phyloP scores from a whole-genome alignment of 2,113 vertebrate genomes.

The Bothrops jararaca region DNA sequence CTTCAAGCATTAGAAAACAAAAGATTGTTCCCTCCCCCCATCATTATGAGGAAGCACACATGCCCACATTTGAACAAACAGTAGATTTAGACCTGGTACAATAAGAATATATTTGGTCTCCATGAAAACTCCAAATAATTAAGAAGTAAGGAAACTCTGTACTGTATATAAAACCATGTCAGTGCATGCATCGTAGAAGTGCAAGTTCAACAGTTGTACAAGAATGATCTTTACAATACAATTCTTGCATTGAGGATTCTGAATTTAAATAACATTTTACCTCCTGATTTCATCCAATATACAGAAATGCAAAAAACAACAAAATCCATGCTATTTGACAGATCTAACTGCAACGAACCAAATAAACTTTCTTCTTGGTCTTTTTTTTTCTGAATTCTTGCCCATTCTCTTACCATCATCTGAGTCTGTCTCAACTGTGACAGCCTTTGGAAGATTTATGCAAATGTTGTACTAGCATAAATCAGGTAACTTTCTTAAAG shows the following conservation, averaged over 20 bases:
- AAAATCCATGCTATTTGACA: not conserved
- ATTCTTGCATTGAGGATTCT: not conserved
- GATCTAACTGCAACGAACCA: not conserved
- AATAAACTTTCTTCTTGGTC: not conserved
- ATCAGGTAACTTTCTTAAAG: not conserved
- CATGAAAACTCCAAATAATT: not conserved
- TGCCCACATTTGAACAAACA: not conserved
- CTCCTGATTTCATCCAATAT: not conserved
- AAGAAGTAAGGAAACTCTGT: not conserved
- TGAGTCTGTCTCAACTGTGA: not conserved
- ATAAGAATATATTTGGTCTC: not conserved
- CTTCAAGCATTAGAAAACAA: not conserved
- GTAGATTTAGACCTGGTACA: not conserved
- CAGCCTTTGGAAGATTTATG: not conserved
- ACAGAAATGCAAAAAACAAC: not conserved
- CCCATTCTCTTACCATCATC: not conserved
- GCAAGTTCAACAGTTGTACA: not conserved
- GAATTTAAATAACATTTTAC: not conserved
- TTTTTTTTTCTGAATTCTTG: not conserved
- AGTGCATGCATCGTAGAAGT: not conserved
- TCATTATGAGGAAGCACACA: not conserved
- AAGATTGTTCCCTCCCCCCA: not conserved
- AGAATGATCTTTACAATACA: not conserved
- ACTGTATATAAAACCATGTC: not conserved
- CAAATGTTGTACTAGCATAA: not conserved